These are phyloP conservation scores for Heliconius nattereri DNA, from an alignment of 1,140 invertebrate species.

Conservation along the genomic window DNA sequence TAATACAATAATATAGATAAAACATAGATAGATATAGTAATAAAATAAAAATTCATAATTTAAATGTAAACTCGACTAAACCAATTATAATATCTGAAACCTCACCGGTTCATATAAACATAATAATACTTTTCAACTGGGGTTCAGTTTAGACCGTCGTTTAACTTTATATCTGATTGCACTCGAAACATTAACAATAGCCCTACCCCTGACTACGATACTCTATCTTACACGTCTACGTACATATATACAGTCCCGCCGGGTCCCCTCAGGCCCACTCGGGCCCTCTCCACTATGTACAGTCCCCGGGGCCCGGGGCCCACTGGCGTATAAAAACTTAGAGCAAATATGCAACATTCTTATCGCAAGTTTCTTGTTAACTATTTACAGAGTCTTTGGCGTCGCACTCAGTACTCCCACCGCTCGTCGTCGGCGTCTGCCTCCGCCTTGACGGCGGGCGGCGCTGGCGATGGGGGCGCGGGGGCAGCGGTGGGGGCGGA, in stretches of 20 bases:
- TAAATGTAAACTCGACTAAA: slow-evolving; percentile 74
- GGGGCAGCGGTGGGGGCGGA: slow-evolving; percentile 68
- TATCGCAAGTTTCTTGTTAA: slow-evolving; percentile 53
- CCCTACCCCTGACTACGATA: slow-evolving; percentile 57
- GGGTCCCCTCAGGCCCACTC: slow-evolving; percentile 26
- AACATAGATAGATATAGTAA: slow-evolving; percentile 58
- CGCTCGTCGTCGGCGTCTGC: slow-evolving; percentile 75
- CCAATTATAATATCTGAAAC: slow-evolving; percentile 79
- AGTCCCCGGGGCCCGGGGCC: slow-evolving; percentile 53
- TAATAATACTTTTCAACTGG: slow-evolving; percentile 81
- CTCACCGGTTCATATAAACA: slow-evolving; percentile 77
- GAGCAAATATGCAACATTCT: slow-evolving; percentile 78
- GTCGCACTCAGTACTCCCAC: slow-evolving; percentile 77
- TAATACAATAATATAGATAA: slow-evolving; percentile 61
- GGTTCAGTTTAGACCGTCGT: slow-evolving; percentile 65
- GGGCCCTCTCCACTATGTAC: slow-evolving; percentile 41
- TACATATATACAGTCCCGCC: slow-evolving; percentile 66
- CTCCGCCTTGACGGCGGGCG: slow-evolving; percentile 74
- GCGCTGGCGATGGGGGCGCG: slow-evolving; percentile 61
- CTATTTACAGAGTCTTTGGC: slow-evolving; percentile 77
- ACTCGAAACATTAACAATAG: slow-evolving; percentile 77
- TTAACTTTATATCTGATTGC: slow-evolving; percentile 78
- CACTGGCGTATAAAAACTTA: slow-evolving; percentile 70
- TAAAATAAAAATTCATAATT: slow-evolving; percentile 79
- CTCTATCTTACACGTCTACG: slow-evolving; percentile 52